Base-by-base conservation (phyloP, 2,797 vertebrate species). In the Pogonophryne albipinna region DNA sequence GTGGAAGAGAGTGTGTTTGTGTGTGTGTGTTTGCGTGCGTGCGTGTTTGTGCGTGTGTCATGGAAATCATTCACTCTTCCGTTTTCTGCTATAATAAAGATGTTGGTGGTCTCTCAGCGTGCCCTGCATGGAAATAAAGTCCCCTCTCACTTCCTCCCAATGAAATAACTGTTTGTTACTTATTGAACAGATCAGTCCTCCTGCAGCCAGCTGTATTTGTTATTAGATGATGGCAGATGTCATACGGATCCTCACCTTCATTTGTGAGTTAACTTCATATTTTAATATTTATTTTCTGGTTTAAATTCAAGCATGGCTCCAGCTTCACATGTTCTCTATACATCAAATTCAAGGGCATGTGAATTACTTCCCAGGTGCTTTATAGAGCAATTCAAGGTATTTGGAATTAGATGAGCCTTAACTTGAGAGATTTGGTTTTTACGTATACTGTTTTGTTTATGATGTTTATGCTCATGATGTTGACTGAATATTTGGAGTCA, bases 231-330 rank as follows among this genome's bases (percentile, higher is more conserved):
- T 89, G 85, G 46, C 42, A 1, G 45, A 1, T 51, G 23, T 71
- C 16, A 3, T 9, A 0, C 44, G 58, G 81, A 77, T 59, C 47
- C 52, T 87, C 45, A 1, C 42, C 19, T 3, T 83, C 1, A 14
- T 83, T 4, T 83, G 89, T 90, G 66, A 87, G 89, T 90, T 47
- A 1, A 6, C 31, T 55, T 10, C 3, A 27, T 47, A 47, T n/a
- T 57, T n/a, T n/a, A 0, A 9, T 53, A 9, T 17, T 14, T 56
- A 8, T 62, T 53, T 27, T 2, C 5, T 17, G 20, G 2, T 60
- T 57, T 58, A 13, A 10, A 53, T 46, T 17, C 61, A 41, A 51
- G 2, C 11, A 56, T n/a, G 2, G 4, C 10, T 16, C 3, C 1
- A 14, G 45, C 12, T 34, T 6, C 31, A 13, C 42, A 46, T 2